Evolutionary conservation across 2,113 vertebrate genomes (phyloP), one percentile per base, ranked within the genome.

Genomic region (Odontophorus gujanensis): DNA sequence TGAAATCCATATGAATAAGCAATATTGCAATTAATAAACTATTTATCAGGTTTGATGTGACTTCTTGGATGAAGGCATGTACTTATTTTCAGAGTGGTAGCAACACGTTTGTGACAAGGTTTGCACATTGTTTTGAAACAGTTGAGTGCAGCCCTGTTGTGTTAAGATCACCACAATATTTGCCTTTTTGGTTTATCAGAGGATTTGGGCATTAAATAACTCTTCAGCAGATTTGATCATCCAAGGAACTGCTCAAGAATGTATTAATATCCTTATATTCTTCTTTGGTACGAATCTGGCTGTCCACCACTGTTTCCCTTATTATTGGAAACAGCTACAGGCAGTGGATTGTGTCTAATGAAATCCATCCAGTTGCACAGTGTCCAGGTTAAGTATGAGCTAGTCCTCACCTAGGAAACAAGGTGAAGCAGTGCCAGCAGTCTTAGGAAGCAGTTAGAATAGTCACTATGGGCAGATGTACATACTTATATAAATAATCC

Each of bases 401-500:
- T 45, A 47, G 67, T 32, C 17, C 42, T 81, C 18, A 32, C 90
- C 82, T 68, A 73, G 91, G 92, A 96, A 85, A 86, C 10, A 4
- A 75, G 67, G 74, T 59, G 28, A 2, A 7, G 7, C 58, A 8
- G 36, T 77, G 91, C 91, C 95, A 95, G 92, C 75, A 63, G 85
- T 85, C 78, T 57, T 1, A 25, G 87, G 80, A 90, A 68, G 92
- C 85, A 90, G 92, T 87, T 82, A 82, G 81, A 71, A 62, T 86
- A 93, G 75, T 65, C 82, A 32, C 76, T 81, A 1, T 47, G 24
- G 85, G 87, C 86, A 89, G 73, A 84, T 81, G 81, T 45, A 63
- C 69, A 25, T 81, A 55, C 91, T 97, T 93, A 50, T 73, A 72
- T 87, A 90, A 91, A 85, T 88, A 95, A 96, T 82, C 91, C 92